A percentile compares a stretch with the other conserved stretches of the same genome.
Conservation (phyloP, 2,797 vertebrate species). For the Echeneis naucrates region DNA sequence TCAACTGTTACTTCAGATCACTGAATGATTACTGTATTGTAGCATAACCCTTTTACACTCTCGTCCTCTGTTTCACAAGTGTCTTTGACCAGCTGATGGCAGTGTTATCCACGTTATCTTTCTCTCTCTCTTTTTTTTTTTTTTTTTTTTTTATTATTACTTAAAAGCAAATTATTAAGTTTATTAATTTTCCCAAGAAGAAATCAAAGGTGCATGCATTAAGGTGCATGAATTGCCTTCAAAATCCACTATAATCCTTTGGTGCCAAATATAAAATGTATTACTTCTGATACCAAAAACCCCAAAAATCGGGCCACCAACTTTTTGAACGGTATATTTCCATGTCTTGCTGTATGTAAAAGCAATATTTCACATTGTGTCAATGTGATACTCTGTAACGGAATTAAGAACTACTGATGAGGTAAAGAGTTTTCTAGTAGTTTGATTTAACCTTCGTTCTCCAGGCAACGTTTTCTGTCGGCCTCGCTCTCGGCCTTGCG, state of each 20-base stretch:
- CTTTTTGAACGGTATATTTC: neutral
- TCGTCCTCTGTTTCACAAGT: neutral
- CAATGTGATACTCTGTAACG: neutral
- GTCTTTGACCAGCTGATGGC: conserved; percentile 61
- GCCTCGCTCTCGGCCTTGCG: conserved; percentile 96
- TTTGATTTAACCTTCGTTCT: conserved; percentile 90
- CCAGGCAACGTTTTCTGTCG: conserved; percentile 95
- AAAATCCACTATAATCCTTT: neutral
- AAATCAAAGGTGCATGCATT: no score
- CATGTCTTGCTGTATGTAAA: neutral
- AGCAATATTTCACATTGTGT: neutral
- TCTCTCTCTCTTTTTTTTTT: no score
- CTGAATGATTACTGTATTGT: no score
- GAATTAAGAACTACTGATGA: neutral
- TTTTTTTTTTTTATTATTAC: neutral
- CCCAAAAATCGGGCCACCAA: no score
- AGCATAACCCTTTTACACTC: no score
- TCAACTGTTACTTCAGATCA: neutral
- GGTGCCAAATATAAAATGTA: neutral
- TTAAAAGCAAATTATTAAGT: neutral
- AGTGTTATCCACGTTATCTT: conserved; percentile 39
- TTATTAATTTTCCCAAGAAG: neutral
- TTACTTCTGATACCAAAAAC: neutral
- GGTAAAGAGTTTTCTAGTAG: neutral
- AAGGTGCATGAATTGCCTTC: neutral